phyloP scores from a whole-genome alignment of 2,113 vertebrate species.

The Urocitellus parryii region DNA sequence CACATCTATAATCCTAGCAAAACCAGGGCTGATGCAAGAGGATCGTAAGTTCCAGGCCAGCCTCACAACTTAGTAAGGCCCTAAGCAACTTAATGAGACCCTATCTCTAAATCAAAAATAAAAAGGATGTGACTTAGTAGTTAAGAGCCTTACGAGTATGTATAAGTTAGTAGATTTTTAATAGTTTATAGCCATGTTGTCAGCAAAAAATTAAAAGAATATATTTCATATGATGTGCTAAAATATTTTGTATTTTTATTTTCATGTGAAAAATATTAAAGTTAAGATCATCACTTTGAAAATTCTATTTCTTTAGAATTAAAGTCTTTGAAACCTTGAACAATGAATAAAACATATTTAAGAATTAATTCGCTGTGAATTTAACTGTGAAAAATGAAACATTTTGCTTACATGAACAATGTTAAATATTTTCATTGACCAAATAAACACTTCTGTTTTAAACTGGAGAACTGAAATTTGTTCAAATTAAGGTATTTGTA shows the following conservation, averaged over 20 bases:
- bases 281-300: constrained; percentile 12
- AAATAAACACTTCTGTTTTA: not conserved
- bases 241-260: not conserved
- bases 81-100: no score
- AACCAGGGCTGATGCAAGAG: no score
- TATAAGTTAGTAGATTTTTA: not conserved
- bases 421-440: not conserved
- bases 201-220: constrained; percentile 9
- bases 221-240: not conserved
- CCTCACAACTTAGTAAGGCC: no score
- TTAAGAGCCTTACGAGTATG: no score
- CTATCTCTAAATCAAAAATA: no score
- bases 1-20: no score
- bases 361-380: not conserved
- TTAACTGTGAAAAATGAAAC: constrained; percentile 27
- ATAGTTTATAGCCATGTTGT: not conserved
- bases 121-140: no score
- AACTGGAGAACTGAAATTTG: not conserved
- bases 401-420: not conserved
- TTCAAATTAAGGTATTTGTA: not conserved
- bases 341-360: constrained; percentile 11
- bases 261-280: not conserved
- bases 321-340: not conserved
- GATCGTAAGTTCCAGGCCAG: no score
- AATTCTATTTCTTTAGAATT: constrained; percentile 24